Evolutionary conservation across 2,113 vertebrate species (phyloP), one percentile per base, ranked within the genome.

Genomic region (Chaenogobius annularis): DNA sequence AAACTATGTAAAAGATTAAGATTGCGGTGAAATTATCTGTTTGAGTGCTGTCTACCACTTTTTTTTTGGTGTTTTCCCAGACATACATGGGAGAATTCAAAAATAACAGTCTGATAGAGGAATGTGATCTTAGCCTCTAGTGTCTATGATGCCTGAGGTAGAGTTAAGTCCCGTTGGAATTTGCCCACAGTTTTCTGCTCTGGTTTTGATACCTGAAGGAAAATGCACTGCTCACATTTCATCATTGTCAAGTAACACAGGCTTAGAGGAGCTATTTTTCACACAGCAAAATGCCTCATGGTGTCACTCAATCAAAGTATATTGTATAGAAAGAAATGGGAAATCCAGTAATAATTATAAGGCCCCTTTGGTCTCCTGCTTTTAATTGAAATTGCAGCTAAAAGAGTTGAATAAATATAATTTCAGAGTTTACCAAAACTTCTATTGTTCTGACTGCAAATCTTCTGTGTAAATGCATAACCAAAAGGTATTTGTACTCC

Each of bases 231-330:
- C 77, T 88, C 84, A 85, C 79, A 85, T 90, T 89, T 90, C 83
- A 91, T 91, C 85, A 86, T 84, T 90, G 85, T 91, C 86, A 86
- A 87, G 82, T 88, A 83, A 86, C 74, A 76, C 75, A 31, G 35
- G 76, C 82, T 86, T 80, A 85, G 84, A 83, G 65, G 37, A 72
- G 79, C 70, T 84, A 85, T 89, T 90, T 87, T 83, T 85, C 87
- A 85, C 75, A 40, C 69, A 47, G 75, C 74, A 88, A 82, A 85
- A 80, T 87, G 83, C 81, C 81, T 87, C 58, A 68, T 79, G 83
- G 83, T 84, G 64, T 61, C 75, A 81, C 63, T 86, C 80, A 71
- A 70, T 83, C 82, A 76, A 75, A 79, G 83, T 81, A 70, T 69
- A 43, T 59, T 62, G 63, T 66, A 62, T 65, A 66, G 19, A 73